Percentiles rank a stretch among this genome's conserved stretches.
Evolutionary conservation across 2,797 vertebrate species (phyloP).

Genomic region (Alfaro cultratus): DNA sequence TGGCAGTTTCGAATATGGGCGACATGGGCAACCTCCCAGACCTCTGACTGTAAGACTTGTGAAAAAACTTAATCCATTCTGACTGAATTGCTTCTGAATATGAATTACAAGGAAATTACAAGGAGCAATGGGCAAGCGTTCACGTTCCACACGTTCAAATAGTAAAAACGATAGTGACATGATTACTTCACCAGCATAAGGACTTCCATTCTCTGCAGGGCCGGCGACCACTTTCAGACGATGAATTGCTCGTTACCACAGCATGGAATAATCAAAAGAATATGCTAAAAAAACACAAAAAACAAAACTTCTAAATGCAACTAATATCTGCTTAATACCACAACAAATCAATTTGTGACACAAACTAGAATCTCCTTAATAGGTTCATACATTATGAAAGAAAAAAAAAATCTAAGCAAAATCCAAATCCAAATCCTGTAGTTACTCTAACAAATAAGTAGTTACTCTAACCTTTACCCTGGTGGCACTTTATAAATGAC

Average conservation of each 20-base stretch:
- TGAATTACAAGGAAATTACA: no score
- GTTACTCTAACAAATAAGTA: slow-evolving; percentile 2
- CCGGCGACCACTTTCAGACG: not conserved
- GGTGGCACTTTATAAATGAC: slow-evolving; percentile 26
- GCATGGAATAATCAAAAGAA: not conserved
- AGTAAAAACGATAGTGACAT: not conserved
- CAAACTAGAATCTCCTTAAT: not conserved
- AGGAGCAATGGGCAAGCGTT: not conserved
- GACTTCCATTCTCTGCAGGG: not conserved
- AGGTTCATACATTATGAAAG: slow-evolving; percentile 64
- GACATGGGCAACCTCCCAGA: no score
- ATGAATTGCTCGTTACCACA: not conserved
- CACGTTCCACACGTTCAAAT: not conserved
- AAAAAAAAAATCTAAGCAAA: not conserved
- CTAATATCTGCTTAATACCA: not conserved
- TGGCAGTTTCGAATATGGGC: no score
- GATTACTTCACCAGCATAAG: not conserved
- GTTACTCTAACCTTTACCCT: slow-evolving; percentile 2
- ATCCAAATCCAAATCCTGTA: not conserved
- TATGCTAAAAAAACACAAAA: not conserved
- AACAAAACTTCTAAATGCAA: not conserved
- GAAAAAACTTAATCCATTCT: not conserved
- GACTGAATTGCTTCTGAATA: not conserved
- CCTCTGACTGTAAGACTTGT: not conserved
- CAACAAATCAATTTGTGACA: not conserved